Conservation (phyloP, 2,888 invertebrate genomes). For the Meiosimyza decipiens region DNA sequence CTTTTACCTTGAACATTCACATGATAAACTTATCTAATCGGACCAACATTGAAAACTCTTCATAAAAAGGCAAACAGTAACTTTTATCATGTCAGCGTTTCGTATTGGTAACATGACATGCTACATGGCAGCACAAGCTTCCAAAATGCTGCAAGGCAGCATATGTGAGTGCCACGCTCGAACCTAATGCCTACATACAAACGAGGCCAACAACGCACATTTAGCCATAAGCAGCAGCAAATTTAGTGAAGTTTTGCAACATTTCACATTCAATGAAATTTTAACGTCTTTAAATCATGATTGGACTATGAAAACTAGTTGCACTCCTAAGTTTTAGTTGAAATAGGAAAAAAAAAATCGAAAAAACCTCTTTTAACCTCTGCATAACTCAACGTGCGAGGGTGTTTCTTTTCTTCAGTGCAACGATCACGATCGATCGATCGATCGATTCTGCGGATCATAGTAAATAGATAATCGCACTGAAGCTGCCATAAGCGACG, state of each 20-base stretch:
- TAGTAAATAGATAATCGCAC: constrained; percentile 31
- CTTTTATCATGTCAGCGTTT: constrained; percentile 20
- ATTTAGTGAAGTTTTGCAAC: no score
- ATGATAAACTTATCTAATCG: no score
- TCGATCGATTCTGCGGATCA: background rate
- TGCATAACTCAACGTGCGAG: constrained; percentile 31
- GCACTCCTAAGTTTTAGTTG: no score
- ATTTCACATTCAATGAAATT: no score
- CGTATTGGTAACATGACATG: constrained; percentile 21
- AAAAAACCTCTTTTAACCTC: constrained; percentile 18
- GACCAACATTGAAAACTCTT: no score
- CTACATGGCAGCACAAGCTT: constrained; percentile 22
- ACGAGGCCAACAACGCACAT: no score
- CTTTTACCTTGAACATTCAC: no score
- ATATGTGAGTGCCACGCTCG: background rate
- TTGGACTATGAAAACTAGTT: no score
- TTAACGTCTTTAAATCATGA: no score
- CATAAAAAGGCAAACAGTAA: background rate
- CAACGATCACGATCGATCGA: constrained; percentile 22
- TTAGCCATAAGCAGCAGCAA: no score
- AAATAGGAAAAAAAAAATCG: background rate
- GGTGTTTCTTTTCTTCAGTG: constrained; percentile 19
- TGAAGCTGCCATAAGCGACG: background rate
- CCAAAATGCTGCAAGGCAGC: constrained; percentile 19
- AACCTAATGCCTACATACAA: no score